Percentiles rank a stretch among this genome's conserved stretches.
phyloP scores from a whole-genome alignment of 2,888 invertebrate genomes.

The Cynaeus angustus region DNA sequence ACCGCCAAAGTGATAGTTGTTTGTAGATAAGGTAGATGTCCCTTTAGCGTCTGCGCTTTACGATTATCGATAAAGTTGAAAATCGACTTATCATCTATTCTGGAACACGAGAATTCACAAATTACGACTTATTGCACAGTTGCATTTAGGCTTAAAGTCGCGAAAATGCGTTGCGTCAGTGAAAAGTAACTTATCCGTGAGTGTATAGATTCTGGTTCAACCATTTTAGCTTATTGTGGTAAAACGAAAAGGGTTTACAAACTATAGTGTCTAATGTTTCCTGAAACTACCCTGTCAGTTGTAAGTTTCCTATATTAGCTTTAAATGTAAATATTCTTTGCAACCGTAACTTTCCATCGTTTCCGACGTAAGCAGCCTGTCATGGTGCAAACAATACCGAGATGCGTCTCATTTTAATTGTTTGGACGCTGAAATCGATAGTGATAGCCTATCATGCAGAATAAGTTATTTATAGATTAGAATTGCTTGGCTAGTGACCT shows the following conservation, averaged over 20 bases:
- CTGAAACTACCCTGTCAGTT: not conserved
- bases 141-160: not conserved
- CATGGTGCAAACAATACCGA: not conserved
- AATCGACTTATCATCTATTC: slow-evolving; percentile 1
- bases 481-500: too few relatives aligned
- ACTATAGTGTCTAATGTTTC: slow-evolving; percentile 2
- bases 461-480: too few relatives aligned
- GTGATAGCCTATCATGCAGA: too few relatives aligned
- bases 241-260: not conserved
- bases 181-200: not conserved
- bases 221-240: not conserved
- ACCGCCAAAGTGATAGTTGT: not conserved
- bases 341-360: not conserved
- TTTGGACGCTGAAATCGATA: too few relatives aligned
- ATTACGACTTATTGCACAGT: not conserved
- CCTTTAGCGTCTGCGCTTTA: not conserved
- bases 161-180: not conserved
- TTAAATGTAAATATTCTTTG: not conserved
- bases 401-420: too few relatives aligned
- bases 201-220: not conserved
- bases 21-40: too few relatives aligned
- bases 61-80: not conserved
- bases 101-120: not conserved
- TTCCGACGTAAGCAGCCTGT: not conserved
- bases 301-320: not conserved